phyloP scores from a whole-genome alignment of 2,888 invertebrate species.

The Patella depressa region DNA sequence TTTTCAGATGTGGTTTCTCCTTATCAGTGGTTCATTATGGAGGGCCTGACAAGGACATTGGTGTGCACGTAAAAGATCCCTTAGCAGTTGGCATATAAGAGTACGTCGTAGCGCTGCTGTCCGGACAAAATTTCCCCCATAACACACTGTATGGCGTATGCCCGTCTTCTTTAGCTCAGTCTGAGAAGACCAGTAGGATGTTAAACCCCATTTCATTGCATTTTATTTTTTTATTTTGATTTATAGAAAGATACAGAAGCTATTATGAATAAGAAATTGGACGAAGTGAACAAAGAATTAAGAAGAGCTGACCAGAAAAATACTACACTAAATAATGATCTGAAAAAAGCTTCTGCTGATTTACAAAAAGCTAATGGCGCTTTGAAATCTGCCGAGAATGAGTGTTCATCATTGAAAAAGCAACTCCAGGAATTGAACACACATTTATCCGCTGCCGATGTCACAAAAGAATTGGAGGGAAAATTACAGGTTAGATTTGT shows the following conservation, averaged over 20 bases:
- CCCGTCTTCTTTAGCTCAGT: too few species aligned
- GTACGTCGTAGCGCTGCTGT: too few species aligned
- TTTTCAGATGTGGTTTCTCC: too few species aligned
- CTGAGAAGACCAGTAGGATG: too few species aligned
- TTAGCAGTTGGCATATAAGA: too few species aligned
- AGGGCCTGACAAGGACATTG: too few species aligned
- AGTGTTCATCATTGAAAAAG: conserved; percentile 76
- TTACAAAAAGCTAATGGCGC: conserved; percentile 66
- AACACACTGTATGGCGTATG: too few species aligned
- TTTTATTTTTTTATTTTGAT: conserved; percentile 10
- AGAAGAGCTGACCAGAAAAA: conserved; percentile 57
- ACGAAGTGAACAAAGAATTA: conserved; percentile 73
- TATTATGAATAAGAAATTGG: conserved; percentile 62
- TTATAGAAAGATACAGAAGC: conserved; percentile 52
- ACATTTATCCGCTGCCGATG: conserved; percentile 50
- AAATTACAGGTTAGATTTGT: conserved; percentile 73
- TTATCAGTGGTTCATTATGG: too few species aligned
- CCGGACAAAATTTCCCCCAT: too few species aligned
- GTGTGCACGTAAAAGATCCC: too few species aligned
- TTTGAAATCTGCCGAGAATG: conserved; percentile 73
- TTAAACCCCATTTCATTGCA: too few species aligned
- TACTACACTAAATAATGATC: conserved; percentile 38
- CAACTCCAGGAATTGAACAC: conserved; percentile 62
- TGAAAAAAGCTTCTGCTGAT: conserved; percentile 63
- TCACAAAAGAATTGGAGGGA: conserved; percentile 71